Evolutionary conservation across 2,797 vertebrate genomes (phyloP).

Genomic region (Catostomus latipinnis): DNA sequence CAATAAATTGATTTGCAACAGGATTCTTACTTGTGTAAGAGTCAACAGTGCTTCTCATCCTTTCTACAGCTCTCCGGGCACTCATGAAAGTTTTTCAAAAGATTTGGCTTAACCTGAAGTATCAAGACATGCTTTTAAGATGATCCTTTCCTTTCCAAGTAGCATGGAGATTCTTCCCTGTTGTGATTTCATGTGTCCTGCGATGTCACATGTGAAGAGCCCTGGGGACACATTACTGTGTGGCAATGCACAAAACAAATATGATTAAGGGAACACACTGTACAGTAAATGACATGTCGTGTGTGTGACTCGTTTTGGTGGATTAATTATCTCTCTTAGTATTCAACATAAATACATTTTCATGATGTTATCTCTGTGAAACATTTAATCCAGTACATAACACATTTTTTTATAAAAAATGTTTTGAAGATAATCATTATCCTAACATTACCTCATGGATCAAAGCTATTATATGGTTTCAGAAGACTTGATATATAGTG

Average conservation of each 20-base stretch:
- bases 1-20: slow-evolving; percentile 21
- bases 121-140: slow-evolving; percentile 13
- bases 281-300: too few species aligned
- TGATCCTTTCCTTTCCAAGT: background rate
- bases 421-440: too few species aligned
- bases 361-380: too few species aligned
- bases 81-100: slow-evolving; percentile 14
- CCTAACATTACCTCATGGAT: too few species aligned
- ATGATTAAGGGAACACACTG: too few species aligned
- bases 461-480: too few species aligned
- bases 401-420: too few species aligned
- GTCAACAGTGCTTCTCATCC: background rate
- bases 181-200: background rate
- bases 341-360: too few species aligned
- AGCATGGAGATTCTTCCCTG: background rate
- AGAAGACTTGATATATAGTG: too few species aligned
- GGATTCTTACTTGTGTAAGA: slow-evolving; percentile 7
- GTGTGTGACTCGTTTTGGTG: too few species aligned
- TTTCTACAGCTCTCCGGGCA: background rate
- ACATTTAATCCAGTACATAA: too few species aligned
- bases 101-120: slow-evolving; percentile 20
- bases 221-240: background rate
- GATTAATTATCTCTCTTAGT: too few species aligned
- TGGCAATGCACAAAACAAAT: background rate
- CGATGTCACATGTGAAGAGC: background rate